phyloP scores from a whole-genome alignment of 2,888 invertebrate genomes.

The Protophormia terraenovae region DNA sequence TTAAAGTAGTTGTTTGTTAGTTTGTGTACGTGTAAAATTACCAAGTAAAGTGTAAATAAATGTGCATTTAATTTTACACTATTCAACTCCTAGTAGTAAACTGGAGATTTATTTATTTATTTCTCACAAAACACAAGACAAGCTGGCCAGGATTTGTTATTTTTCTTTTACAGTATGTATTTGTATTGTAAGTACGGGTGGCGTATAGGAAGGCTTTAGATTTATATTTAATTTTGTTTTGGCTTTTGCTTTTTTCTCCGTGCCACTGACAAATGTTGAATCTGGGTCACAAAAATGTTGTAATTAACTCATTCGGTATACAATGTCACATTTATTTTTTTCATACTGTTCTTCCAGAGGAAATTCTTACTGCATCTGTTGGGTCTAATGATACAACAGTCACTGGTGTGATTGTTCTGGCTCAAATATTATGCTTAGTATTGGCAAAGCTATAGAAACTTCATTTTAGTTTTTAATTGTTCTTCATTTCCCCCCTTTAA shows the following conservation, averaged over 20 bases:
- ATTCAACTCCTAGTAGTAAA: slow-evolving; percentile 6
- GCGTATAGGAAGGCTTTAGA: slow-evolving; percentile 7
- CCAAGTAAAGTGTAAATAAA: slow-evolving; percentile 52
- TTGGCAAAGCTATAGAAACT: slow-evolving; percentile 39
- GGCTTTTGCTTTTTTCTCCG: slow-evolving; percentile 1
- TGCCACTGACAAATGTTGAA: slow-evolving; percentile 57
- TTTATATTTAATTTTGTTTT: slow-evolving; percentile 31
- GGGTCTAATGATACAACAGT: slow-evolving; percentile 24
- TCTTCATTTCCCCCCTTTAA: slow-evolving; percentile 31
- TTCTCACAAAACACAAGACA: slow-evolving; percentile 20
- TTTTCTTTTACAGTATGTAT: background rate
- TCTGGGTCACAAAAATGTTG: slow-evolving; percentile 66
- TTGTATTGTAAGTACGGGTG: background rate
- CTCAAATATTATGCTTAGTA: slow-evolving; percentile 36
- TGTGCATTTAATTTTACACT: slow-evolving; percentile 56
- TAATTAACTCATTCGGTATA: slow-evolving; percentile 65
- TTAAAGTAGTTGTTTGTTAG: background rate
- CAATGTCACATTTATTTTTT: slow-evolving; percentile 50
- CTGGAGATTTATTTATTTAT: slow-evolving; percentile 16
- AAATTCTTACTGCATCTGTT: slow-evolving; percentile 51
- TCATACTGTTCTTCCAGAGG: slow-evolving; percentile 42
- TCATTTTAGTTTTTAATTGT: slow-evolving; percentile 19
- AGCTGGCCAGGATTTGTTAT: slow-evolving; percentile 29
- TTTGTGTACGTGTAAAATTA: slow-evolving; percentile 16
- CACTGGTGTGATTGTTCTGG: slow-evolving; percentile 17